Evolutionary conservation across 92 coral and sea anemone species (phyloP), one percentile per base, ranked within the genome.

Genomic region (Plumapathes pennacea): DNA sequence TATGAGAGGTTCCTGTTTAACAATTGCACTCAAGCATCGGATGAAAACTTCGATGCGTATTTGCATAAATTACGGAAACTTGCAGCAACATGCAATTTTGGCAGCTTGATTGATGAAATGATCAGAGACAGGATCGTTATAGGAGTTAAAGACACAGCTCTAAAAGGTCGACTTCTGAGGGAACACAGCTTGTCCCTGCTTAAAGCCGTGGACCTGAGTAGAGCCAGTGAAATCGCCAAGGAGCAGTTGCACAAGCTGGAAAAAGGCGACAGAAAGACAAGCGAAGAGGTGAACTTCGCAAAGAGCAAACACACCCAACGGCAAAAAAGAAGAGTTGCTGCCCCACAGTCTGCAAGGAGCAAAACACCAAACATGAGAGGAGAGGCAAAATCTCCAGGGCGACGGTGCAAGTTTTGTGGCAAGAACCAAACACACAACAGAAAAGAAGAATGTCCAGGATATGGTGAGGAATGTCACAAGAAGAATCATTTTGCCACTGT

Each of bases 121-220:
- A 48, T 64, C 38, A 27, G 40, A 10, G 74, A 67, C 54, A 67
- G 36, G 31, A 46, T 67, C 14, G 55, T 67, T 25, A 31, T 67
- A 15, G 74, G 74, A 33, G 28, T 67, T 8, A 11, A 18, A 13
- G 46, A 67, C 32, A 20, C 19, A 30, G 55, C 52, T 23, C 26
- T 40, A 14, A 64, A 64, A 38, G 59, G 55, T 32, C 54, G 56
- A 12, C 68, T 60, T 5, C 54, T 44, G 19, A 60, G 25, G 30
- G 68, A 60, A 40, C 53, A 44, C 41, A 29, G 18, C 29, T 42
- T 60, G 2, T 26, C 38, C 25, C 55, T 44, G 45, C 41, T 41
- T 38, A 49, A 49, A 14, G 55, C 55, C 17, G 34, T 49, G 3
- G 31, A 49, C 55, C 41, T 60, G 25, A 27, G 42, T 27, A 12